Percentiles rank a stretch among this genome's conserved stretches.
Conservation (phyloP, 2,113 vertebrate species). For the Pseudonaja textilis region DNA sequence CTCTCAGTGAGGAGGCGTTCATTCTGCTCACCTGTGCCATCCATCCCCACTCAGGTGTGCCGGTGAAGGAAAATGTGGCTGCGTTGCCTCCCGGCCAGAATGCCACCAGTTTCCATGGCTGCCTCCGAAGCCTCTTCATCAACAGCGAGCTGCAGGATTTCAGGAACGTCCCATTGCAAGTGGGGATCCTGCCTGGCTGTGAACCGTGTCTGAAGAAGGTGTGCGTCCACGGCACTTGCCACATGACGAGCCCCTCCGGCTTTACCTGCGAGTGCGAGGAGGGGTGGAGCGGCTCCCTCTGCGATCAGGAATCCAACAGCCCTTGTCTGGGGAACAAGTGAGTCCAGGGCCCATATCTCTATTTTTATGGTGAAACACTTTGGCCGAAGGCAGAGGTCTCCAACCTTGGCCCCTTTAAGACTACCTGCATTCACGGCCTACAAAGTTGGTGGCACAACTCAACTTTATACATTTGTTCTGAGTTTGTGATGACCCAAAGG, state of each 20-base stretch:
- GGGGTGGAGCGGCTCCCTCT: slow-evolving; percentile 88
- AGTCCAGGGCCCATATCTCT: slow-evolving; percentile 55
- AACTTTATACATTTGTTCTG: neutral
- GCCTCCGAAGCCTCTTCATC: slow-evolving; percentile 90
- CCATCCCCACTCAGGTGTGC: slow-evolving; percentile 79
- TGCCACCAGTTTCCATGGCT: slow-evolving; percentile 92
- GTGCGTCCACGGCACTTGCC: slow-evolving; percentile 89
- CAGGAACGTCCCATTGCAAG: slow-evolving; percentile 82
- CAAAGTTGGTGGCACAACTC: neutral
- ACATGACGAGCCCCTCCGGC: slow-evolving; percentile 81
- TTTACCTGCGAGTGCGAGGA: slow-evolving; percentile 92
- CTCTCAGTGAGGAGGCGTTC: neutral
- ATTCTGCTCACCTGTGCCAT: neutral
- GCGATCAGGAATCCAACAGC: slow-evolving; percentile 90
- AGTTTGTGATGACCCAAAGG: neutral
- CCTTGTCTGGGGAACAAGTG: slow-evolving; percentile 97
- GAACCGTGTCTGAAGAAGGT: slow-evolving; percentile 89
- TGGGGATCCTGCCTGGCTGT: slow-evolving; percentile 90
- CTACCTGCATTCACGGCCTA: neutral
- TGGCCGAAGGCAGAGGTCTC: too few species aligned
- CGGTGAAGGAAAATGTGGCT: slow-evolving; percentile 80
- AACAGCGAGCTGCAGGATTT: slow-evolving; percentile 94
- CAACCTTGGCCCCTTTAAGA: too few species aligned
- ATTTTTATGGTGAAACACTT: neutral
- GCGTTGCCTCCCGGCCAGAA: slow-evolving; percentile 84